Base-by-base conservation (phyloP, 2,888 invertebrate species). In the Drymonia ruficornis region DNA sequence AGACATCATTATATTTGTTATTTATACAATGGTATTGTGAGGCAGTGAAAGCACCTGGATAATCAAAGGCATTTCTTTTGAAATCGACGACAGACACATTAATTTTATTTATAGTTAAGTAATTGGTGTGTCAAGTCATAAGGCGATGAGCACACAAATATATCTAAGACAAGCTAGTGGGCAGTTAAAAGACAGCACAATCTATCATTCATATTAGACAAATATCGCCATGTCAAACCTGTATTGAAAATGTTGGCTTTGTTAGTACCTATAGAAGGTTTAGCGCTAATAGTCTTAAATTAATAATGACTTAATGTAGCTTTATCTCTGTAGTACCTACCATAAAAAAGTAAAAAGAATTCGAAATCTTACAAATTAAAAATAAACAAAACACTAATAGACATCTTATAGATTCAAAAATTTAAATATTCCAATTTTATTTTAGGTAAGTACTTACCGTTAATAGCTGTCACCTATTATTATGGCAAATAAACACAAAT, bases 101-200 rank as follows among this genome's bases (percentile, higher is more conserved):
- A 43, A 43, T 43, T 43, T 43, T 43, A 19, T 43, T 43, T 43
- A 19, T 19, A 12, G 43, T 43, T 43, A 19, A 19, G 43, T 43
- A 43, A 43, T 43, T 43, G 43, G 23, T 43, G 43, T 19, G 19
- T 19, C 19, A 19, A 19, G 43, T 12, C 43, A 43, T 19, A 19
- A 43, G 43, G 43, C 43, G 43, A 19, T 3, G 19, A 4, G 19
- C 43, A 19, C 43, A 43, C 43, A 19, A 19, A 23, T 16, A 4
- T 19, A 12, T 1, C 2, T 43, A 7, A 2, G 43, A 43, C 12
- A 11, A 19, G 16, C 40, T 40, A 4, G 40, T 40, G 40, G 40
- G 40, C 16, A 40, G 43, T 19, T 6, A 19, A 18, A 12, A 12
- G 43, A 43, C 12, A 43, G 16, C 12, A 6, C 43, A 19, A 43